These are phyloP conservation scores for Pollenia angustigena DNA, from an alignment of 2,888 invertebrate genomes.

Conservation along the genomic window DNA sequence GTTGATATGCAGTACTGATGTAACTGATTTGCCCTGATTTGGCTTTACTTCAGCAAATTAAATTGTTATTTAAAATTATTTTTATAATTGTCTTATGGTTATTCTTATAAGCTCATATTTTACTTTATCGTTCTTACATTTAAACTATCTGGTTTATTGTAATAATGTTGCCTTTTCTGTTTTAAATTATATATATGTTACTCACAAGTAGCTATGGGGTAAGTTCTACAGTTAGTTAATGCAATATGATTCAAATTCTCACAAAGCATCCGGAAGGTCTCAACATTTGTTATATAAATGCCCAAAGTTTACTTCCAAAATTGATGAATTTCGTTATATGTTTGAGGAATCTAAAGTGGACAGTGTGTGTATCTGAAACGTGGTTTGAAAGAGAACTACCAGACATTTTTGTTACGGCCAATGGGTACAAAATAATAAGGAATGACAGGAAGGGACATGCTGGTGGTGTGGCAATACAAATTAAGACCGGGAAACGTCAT, in stretches of 20 bases:
- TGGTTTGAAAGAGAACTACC: too few relatives aligned
- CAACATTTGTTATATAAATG: constrained; percentile 54
- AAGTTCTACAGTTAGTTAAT: not conserved
- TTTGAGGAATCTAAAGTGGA: not conserved
- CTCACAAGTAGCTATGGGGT: not conserved
- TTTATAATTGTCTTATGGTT: not conserved
- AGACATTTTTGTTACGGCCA: too few relatives aligned
- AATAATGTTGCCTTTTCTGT: constrained; percentile 8
- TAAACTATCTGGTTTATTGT: not conserved
- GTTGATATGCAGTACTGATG: not conserved
- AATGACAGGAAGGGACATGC: too few relatives aligned
- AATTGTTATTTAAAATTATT: not conserved
- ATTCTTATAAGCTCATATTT: not conserved
- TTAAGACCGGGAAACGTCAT: too few relatives aligned
- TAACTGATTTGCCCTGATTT: not conserved
- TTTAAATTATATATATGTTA: constrained; percentile 4
- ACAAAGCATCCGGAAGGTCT: constrained; percentile 33
- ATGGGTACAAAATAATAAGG: too few relatives aligned
- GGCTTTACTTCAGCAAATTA: too few relatives aligned
- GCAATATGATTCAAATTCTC: constrained; percentile 26
- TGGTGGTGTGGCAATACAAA: too few relatives aligned
- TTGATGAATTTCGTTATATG: constrained; percentile 52
- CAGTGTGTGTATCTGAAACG: not conserved
- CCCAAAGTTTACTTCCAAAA: constrained; percentile 49
- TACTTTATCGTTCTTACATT: too few relatives aligned